Evolutionary conservation across 2,113 vertebrate species (phyloP).

Genomic region (Hippolais icterina): DNA sequence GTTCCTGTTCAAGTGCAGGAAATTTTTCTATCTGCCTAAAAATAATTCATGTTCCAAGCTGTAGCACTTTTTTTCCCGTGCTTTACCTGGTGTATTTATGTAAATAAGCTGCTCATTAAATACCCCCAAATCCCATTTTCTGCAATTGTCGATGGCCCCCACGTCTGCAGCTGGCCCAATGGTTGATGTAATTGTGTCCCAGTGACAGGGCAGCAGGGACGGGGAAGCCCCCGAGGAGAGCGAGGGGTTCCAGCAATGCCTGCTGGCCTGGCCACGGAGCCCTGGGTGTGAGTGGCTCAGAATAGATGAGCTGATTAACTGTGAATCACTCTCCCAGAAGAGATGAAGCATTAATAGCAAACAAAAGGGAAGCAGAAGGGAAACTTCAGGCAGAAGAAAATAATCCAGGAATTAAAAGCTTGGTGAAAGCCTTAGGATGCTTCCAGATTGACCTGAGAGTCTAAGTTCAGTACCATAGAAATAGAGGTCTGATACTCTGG

Average conservation of each 20-base stretch:
- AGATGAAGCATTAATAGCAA: constrained; percentile 41
- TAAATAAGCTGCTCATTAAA: constrained; percentile 68
- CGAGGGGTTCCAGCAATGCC: not conserved
- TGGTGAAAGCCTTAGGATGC: constrained; percentile 25
- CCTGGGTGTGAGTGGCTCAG: not conserved
- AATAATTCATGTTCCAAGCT: constrained; percentile 47
- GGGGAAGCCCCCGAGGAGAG: constrained; percentile 29
- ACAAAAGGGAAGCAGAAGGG: constrained; percentile 62
- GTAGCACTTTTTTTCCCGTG: not conserved
- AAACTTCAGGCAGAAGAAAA: constrained; percentile 55
- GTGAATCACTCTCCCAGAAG: constrained; percentile 24
- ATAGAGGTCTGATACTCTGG: not conserved
- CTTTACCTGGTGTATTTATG: constrained; percentile 68
- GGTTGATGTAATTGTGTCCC: constrained; percentile 43
- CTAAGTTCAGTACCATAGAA: not conserved
- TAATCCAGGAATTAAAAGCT: constrained; percentile 52
- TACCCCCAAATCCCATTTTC: constrained; percentile 45
- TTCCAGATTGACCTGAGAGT: constrained; percentile 32
- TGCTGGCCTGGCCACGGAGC: not conserved
- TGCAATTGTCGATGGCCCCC: not conserved
- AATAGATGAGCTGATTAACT: constrained; percentile 26
- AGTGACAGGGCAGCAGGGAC: not conserved
- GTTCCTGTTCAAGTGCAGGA: not conserved
- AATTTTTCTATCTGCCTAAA: constrained; percentile 18
- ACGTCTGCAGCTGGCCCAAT: constrained; percentile 59